phyloP scores from a whole-genome alignment of 2,888 invertebrate genomes.

The Platycheirus rosarum region DNA sequence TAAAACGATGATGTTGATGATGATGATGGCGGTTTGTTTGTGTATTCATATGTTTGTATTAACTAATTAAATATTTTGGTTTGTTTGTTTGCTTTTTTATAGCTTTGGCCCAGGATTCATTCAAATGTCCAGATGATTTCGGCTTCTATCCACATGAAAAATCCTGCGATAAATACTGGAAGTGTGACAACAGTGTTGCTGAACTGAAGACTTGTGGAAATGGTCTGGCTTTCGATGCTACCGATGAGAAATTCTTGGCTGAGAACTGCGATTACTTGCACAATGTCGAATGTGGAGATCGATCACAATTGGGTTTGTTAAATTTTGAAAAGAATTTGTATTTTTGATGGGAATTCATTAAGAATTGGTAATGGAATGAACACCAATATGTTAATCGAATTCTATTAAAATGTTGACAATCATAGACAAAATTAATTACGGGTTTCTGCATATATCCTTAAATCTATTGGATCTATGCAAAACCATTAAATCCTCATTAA shows the following conservation, averaged over 20 bases:
- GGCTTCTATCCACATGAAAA: slow-evolving; percentile 95
- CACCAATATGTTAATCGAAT: no score
- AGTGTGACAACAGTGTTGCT: slow-evolving; percentile 94
- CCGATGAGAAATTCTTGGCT: slow-evolving; percentile 93
- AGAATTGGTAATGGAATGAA: no score
- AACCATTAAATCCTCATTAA: no score
- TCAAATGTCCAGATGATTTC: slow-evolving; percentile 97
- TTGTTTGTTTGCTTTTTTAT: slow-evolving; percentile 81
- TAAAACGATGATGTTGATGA: neutral
- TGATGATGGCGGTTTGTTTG: neutral
- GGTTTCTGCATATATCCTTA: no score
- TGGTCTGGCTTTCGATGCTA: slow-evolving; percentile 94
- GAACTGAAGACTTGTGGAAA: slow-evolving; percentile 97
- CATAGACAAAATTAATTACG: no score
- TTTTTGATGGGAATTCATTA: no score
- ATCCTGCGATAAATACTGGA: slow-evolving; percentile 97
- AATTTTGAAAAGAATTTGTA: no score
- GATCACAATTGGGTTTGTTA: slow-evolving; percentile 90
- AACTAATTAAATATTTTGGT: slow-evolving; percentile 16
- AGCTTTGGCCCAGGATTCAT: slow-evolving; percentile 91
- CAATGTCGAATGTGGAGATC: slow-evolving; percentile 96
- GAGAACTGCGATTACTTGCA: slow-evolving; percentile 98
- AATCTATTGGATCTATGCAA: no score
- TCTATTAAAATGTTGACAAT: no score
- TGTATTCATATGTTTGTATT: neutral